These are phyloP conservation scores for Eupithecia insigniata DNA, from an alignment of 2,888 invertebrate genomes.

Conservation along the genomic window DNA sequence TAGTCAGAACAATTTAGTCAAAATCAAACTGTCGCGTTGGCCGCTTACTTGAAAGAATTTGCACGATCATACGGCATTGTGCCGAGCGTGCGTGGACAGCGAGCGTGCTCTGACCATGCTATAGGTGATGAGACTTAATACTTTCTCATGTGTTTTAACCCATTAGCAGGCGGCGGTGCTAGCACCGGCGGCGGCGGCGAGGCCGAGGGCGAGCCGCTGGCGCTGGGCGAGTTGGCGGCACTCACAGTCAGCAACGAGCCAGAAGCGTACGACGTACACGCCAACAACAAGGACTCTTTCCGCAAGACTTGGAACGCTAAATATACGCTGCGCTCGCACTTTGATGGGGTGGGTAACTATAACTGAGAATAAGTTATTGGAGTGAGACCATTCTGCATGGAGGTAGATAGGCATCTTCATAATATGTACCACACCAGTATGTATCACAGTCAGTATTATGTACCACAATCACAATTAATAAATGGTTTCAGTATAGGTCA, in stretches of 20 bases:
- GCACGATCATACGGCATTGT: not conserved
- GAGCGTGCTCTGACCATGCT: no score
- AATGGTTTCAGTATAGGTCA: no score
- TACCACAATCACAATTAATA: no score
- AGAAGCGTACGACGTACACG: conserved; percentile 93
- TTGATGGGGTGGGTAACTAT: conserved; percentile 89
- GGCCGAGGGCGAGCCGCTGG: conserved; percentile 90
- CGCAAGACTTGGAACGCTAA: conserved; percentile 98
- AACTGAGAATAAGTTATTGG: not conserved
- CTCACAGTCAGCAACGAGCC: conserved; percentile 98
- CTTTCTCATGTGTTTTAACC: not conserved
- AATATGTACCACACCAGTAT: no score
- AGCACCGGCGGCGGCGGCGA: conserved; percentile 82
- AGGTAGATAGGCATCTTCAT: no score
- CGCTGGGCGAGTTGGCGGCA: conserved; percentile 97
- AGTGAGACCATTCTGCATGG: not conserved
- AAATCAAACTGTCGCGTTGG: not conserved
- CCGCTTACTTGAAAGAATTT: not conserved
- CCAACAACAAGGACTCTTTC: conserved; percentile 92
- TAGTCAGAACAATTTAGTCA: not conserved
- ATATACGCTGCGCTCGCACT: conserved; percentile 97
- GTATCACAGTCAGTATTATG: no score
- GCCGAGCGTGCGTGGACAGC: no score
- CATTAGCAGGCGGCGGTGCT: not conserved
- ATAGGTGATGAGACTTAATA: not conserved